phyloP scores from a whole-genome alignment of 2,113 vertebrate genomes.

The Protobothrops mucrosquamatus region DNA sequence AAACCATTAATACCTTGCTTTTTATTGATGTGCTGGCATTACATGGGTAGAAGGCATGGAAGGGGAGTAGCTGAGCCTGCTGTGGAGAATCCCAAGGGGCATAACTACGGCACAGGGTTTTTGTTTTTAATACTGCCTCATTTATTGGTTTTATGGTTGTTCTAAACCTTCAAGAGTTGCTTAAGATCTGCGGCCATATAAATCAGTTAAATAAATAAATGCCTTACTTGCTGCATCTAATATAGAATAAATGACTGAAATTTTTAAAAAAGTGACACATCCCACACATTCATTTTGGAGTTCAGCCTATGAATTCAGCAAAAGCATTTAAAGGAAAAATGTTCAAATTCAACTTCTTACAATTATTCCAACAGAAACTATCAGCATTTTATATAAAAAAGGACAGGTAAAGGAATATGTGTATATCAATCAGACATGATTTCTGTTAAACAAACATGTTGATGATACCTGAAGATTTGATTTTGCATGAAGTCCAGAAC shows the following conservation, averaged over 20 bases:
- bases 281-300: background rate
- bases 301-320: background rate
- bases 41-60: background rate
- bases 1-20: background rate
- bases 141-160: background rate
- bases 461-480: constrained; percentile 68
- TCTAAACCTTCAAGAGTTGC: background rate
- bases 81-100: background rate
- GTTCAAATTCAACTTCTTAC: background rate
- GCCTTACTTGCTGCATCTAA: background rate
- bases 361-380: background rate
- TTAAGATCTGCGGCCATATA: background rate
- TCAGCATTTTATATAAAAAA: background rate
- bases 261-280: background rate
- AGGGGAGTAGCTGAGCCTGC: background rate
- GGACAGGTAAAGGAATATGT: background rate
- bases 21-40: background rate
- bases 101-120: background rate
- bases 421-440: constrained; percentile 3
- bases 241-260: background rate
- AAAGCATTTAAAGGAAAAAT: background rate
- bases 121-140: background rate
- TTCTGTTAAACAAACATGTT: background rate
- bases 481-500: constrained; percentile 70
- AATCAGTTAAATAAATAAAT: background rate